Base-by-base conservation (phyloP, 2,113 vertebrate genomes). In the Pomatorhinus ruficollis region DNA sequence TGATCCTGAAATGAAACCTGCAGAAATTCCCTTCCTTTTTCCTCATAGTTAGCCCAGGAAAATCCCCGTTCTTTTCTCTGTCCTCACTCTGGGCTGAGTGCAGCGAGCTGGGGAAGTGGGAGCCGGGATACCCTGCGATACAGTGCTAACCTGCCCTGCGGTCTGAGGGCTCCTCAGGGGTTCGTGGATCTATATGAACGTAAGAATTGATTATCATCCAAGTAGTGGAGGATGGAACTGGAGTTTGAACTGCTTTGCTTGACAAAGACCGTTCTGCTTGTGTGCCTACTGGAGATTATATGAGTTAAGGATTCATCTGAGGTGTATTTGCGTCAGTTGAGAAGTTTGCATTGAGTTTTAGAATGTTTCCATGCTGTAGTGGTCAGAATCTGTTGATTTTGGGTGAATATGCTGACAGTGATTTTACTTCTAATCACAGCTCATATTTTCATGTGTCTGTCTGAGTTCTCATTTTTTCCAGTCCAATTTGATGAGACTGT, bases 11-110 rank as follows among this genome's bases (percentile, higher is more conserved):
- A 31, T 24, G 23, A n/a, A 63, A 66, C 28, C 35, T 54, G 5
- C 10, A 22, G 18, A 31, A 35, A 8, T 16, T 5, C 21, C 37
- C 24, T 7, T 27, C 21, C 5, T 24, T 14, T 18, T 24, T 42
- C 19, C 40, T 13, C 12, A 1, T 17, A 2, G 31, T 12, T 5
- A 21, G 11, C 53, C 31, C 8, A 2, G 0, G 5, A 12, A 78
- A 30, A 6, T 12, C 4, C 9, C 21, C 5, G 3, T 15, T 44
- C 12, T 19, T 14, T 11, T 11, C 15, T 33, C 40, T 9, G 12
- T 9, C 1, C 31, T 16, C 9, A 0, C 37, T 8, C 33, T 16
- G 90, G 44, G 69, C 20, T n/a, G 20, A 23, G 17, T 16, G 50
- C 54, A 68, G 57, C 10, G 0, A 22, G 35, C 35, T 44, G 22